Base-by-base conservation (phyloP, 2,797 vertebrate genomes). In the Rachycentron canadum region DNA sequence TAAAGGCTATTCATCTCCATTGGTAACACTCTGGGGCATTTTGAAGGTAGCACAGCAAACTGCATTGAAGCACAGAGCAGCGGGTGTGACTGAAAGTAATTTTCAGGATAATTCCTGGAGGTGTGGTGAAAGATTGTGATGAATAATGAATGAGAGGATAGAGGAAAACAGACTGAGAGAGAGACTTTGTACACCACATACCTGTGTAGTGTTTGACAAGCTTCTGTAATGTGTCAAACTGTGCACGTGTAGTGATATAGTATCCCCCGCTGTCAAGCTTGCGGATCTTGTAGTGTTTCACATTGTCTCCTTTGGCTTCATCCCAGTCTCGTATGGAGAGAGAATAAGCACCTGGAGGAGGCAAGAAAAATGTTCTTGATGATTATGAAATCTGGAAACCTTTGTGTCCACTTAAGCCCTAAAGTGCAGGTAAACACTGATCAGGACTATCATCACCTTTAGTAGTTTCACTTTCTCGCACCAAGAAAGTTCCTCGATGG, bases 211-310 rank as follows among this genome's bases (percentile, higher is more conserved):
- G 97, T 89, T 98, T 98, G 86, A 98, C 97, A 13, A 99, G 58
- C 85, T 98, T 98, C 92, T 98, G 97, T 14, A 99, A 92, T 2
- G 96, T 97, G 68, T 98, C 97, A 90, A 99, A 99, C 85, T 97
- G 97, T 52, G 97, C 97, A 79, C 97, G 94, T 7, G 97, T 98
- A 76, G 97, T 99, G 92, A 99, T 99, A 86, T 99, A 99, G 88
- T 98, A 98, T 78, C 97, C 97, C 78, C 97, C 97, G 49, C 92
- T 98, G 93, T 99, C 97, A 81, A 99, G 96, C 94, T 98, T 98
- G 64, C 97, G 96, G 86, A 99, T 98, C 94, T 98, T 99, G 94
- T 99, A 98, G 95, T 99, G 97, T 93, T 99, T 98, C 92, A 99
- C 97, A 88, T 98, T 98, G 94, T 99, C 97, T 50, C 97, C 96